These are phyloP conservation scores for Adelphocoris suturalis DNA, from an alignment of 2,888 invertebrate genomes.

Conservation along the genomic window DNA sequence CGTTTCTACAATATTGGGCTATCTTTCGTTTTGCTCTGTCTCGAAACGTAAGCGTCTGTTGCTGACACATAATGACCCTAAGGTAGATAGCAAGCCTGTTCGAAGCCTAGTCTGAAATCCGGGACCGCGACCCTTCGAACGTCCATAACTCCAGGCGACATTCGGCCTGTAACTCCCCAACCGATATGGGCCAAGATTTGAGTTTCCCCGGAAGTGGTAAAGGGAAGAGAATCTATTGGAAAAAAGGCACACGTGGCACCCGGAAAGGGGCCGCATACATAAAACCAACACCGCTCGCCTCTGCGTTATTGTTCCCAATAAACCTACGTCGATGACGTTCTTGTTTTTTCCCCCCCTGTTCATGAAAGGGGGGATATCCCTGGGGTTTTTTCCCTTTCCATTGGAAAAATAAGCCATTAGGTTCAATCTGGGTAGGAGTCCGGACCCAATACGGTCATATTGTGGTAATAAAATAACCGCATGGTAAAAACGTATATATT, in stretches of 20 bases:
- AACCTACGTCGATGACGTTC: constrained; percentile 31
- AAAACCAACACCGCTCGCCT: constrained; percentile 25
- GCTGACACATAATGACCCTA: too few relatives aligned
- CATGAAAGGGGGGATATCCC: neutral
- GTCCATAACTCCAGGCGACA: constrained; percentile 46
- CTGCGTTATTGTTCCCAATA: constrained; percentile 55
- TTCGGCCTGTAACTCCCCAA: constrained; percentile 35
- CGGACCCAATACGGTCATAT: neutral
- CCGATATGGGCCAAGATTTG: constrained; percentile 28
- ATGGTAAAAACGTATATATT: neutral
- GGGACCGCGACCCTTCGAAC: neutral
- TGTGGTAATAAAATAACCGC: neutral
- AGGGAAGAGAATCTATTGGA: constrained; percentile 43
- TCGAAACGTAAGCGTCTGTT: too few relatives aligned
- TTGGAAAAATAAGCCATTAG: neutral
- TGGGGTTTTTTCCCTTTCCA: neutral
- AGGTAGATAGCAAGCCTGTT: too few relatives aligned
- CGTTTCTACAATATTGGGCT: too few relatives aligned
- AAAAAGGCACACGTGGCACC: constrained; percentile 53
- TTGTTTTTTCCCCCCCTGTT: neutral
- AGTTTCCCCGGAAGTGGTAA: neutral
- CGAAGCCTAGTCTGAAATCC: too few relatives aligned
- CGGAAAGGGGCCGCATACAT: constrained; percentile 32
- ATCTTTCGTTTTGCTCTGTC: too few relatives aligned
- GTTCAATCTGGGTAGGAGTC: neutral